Evolutionary conservation across 1,140 invertebrate genomes (phyloP).

Genomic region (Anoplolepis gracilipes): DNA sequence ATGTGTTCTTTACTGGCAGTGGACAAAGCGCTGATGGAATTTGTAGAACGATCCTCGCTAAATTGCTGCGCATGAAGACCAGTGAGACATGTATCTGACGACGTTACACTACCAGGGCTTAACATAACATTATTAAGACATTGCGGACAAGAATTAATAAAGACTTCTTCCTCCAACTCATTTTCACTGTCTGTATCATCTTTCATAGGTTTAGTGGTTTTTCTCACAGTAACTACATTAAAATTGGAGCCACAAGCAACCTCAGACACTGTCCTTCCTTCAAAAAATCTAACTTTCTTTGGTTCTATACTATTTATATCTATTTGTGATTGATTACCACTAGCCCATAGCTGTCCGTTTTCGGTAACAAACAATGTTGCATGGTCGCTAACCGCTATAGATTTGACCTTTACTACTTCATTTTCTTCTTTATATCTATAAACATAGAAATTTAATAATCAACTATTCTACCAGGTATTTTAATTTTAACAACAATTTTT

Average conservation of each 20-base stretch:
- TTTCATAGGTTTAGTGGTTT: constrained; percentile 85
- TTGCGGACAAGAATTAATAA: constrained; percentile 88
- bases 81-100: constrained; percentile 85
- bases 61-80: constrained; percentile 84
- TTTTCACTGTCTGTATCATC: constrained; percentile 88
- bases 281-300: constrained; percentile 89
- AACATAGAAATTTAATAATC: constrained; percentile 33
- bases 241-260: constrained; percentile 90
- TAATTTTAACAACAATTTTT: not conserved
- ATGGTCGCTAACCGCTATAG: constrained; percentile 87
- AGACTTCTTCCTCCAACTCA: constrained; percentile 88
- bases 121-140: constrained; percentile 84
- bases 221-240: constrained; percentile 89
- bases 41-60: constrained; percentile 86
- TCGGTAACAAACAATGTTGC: constrained; percentile 89
- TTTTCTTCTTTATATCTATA: constrained; percentile 87
- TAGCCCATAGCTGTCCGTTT: constrained; percentile 91
- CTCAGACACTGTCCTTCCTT: constrained; percentile 88
- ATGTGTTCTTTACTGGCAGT: constrained; percentile 82
- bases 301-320: constrained; percentile 88
- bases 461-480: constrained; percentile 12
- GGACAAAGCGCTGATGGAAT: constrained; percentile 85
- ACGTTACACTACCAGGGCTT: constrained; percentile 81
- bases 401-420: constrained; percentile 88
- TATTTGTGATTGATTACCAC: constrained; percentile 90